These are phyloP conservation scores for Rhinogobio ventralis DNA, from an alignment of 2,797 vertebrate species.

Conservation along the genomic window DNA sequence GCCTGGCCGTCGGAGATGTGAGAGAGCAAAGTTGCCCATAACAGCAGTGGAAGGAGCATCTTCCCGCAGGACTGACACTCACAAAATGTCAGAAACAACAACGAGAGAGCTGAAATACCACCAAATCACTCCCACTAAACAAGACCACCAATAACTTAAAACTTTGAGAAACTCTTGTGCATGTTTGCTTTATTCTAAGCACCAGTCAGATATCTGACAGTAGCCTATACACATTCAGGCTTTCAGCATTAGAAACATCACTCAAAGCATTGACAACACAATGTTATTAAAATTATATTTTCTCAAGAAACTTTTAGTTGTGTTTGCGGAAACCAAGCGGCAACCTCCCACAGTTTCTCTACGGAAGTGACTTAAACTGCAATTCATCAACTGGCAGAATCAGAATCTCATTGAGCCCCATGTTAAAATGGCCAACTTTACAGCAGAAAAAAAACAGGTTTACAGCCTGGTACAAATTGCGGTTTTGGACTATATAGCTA, in stretches of 20 bases:
- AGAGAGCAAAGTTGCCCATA: conserved; percentile 35
- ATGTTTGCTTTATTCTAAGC: neutral
- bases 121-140: neutral
- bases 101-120: neutral
- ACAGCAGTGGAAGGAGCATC: neutral
- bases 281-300: neutral
- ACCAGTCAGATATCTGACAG: neutral
- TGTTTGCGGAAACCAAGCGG: too few species aligned
- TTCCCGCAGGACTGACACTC: neutral
- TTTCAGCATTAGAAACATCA: neutral
- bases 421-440: too few species aligned
- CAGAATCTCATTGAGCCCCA: too few species aligned
- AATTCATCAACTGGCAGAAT: too few species aligned
- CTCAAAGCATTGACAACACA: neutral
- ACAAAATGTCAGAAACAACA: neutral
- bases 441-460: too few species aligned
- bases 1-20: conserved; percentile 19
- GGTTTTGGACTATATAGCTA: too few species aligned
- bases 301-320: too few species aligned
- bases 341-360: too few species aligned
- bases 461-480: too few species aligned
- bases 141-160: neutral
- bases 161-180: neutral
- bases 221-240: neutral
- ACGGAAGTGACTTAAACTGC: too few species aligned